These are phyloP conservation scores for Microcaecilia unicolor DNA, from an alignment of 2,797 vertebrate species.

Conservation along the genomic window DNA sequence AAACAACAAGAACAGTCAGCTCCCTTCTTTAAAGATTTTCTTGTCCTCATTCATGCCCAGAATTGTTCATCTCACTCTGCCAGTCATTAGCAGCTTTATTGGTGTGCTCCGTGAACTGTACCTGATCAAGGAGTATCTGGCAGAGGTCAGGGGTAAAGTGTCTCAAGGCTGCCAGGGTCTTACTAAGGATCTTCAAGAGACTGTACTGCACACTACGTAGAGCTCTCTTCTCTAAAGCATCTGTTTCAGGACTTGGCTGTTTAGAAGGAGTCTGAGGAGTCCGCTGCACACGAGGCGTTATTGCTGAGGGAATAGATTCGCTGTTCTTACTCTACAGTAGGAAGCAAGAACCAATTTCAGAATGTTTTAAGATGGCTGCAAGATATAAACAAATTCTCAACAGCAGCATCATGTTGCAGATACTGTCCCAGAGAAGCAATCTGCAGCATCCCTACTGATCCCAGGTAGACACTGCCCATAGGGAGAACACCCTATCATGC, in stretches of 20 bases:
- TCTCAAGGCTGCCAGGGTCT: slow-evolving; percentile 82
- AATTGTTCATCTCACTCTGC: not conserved
- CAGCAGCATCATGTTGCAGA: no score
- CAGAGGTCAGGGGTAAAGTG: slow-evolving; percentile 95
- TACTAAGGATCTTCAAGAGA: slow-evolving; percentile 92
- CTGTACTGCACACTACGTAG: slow-evolving; percentile 83
- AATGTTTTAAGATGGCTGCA: no score
- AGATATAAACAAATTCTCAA: no score
- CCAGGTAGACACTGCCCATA: no score
- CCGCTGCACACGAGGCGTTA: slow-evolving; percentile 61
- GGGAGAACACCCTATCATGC: no score
- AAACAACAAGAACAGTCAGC: not conserved
- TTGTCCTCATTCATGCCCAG: not conserved
- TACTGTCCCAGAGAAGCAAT: no score
- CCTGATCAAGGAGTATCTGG: slow-evolving; percentile 94
- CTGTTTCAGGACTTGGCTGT: slow-evolving; percentile 56
- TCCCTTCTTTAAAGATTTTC: not conserved
- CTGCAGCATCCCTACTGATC: no score
- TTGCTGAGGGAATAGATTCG: slow-evolving; percentile 66
- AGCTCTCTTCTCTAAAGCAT: slow-evolving; percentile 79
- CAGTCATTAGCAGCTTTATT: accelerated
- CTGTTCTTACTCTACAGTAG: slow-evolving; percentile 75
- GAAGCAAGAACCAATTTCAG: no score
- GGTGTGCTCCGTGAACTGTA: slow-evolving; percentile 12
- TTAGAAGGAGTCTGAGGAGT: slow-evolving; percentile 57